Percentiles rank a stretch among this genome's conserved stretches.
Conservation (phyloP, 2,888 invertebrate species). For the Orthosia gracilis region DNA sequence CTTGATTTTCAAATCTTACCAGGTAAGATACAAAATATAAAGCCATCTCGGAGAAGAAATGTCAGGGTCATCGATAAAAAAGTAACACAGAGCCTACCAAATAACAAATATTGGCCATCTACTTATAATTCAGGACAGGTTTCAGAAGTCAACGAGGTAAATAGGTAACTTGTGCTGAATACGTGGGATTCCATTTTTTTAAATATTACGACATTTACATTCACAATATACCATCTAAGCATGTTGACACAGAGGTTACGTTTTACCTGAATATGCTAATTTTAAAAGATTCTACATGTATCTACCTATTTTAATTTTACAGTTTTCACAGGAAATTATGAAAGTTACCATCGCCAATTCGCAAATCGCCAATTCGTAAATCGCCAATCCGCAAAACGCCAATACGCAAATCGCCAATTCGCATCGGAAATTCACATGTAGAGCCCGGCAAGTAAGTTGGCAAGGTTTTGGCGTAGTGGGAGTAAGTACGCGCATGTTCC, state of each 20-base stretch:
- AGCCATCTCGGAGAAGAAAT: background rate
- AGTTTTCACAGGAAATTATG: background rate
- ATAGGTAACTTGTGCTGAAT: constrained; percentile 20
- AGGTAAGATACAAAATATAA: background rate
- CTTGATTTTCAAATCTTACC: background rate
- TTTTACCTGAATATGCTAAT: background rate
- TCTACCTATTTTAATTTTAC: background rate
- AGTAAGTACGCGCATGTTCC: too few species aligned
- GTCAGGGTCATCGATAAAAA: background rate
- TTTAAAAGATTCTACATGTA: background rate
- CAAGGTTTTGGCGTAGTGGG: too few species aligned
- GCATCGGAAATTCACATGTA: too few species aligned
- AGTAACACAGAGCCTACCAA: background rate
- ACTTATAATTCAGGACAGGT: constrained; percentile 52
- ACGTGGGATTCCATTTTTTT: constrained; percentile 37
- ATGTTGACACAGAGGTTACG: background rate
- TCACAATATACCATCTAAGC: background rate
- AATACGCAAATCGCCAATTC: too few species aligned
- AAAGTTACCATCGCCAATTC: too few species aligned
- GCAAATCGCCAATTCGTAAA: too few species aligned
- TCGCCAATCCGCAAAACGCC: too few species aligned
- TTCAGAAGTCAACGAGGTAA: constrained; percentile 40
- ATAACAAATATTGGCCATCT: constrained; percentile 30
- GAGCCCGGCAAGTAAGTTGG: too few species aligned
- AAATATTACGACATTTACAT: constrained; percentile 3